Evolutionary conservation across 2,888 invertebrate genomes (phyloP).

Genomic region (Euphydryas editha): DNA sequence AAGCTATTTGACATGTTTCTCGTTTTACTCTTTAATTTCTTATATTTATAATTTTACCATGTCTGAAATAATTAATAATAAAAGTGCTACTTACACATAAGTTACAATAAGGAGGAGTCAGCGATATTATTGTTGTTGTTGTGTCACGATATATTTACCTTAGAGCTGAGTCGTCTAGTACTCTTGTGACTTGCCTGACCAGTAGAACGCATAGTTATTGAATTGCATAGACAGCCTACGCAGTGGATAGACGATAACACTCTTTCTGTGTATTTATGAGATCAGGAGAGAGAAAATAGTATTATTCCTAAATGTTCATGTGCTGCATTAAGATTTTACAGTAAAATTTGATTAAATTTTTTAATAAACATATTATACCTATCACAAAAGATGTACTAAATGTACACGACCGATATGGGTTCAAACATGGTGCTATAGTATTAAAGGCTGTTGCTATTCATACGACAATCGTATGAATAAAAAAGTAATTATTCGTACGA

Average conservation of each 20-base stretch:
- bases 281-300: slow-evolving; percentile 34
- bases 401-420: no score
- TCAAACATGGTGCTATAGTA: no score
- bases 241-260: slow-evolving; percentile 42
- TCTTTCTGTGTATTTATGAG: slow-evolving; percentile 37
- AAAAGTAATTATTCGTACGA: no score
- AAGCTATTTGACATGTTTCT: no score
- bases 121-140: slow-evolving; percentile 35
- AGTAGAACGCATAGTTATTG: slow-evolving; percentile 42
- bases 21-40: no score
- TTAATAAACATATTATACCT: background rate
- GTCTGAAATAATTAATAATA: background rate
- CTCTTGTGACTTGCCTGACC: slow-evolving; percentile 46
- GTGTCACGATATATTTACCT: slow-evolving; percentile 42
- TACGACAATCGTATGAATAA: no score
- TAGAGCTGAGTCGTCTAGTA: slow-evolving; percentile 39
- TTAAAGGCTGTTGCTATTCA: no score
- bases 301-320: slow-evolving; percentile 23
- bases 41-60: background rate
- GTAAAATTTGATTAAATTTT: no score
- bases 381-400: background rate
- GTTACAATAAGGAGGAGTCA: slow-evolving; percentile 12
- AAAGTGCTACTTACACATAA: background rate
- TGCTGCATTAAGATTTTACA: no score
- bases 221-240: slow-evolving; percentile 47